These are phyloP conservation scores for Malurus cyaneus DNA, from an alignment of 2,113 vertebrate genomes.

Conservation along the genomic window DNA sequence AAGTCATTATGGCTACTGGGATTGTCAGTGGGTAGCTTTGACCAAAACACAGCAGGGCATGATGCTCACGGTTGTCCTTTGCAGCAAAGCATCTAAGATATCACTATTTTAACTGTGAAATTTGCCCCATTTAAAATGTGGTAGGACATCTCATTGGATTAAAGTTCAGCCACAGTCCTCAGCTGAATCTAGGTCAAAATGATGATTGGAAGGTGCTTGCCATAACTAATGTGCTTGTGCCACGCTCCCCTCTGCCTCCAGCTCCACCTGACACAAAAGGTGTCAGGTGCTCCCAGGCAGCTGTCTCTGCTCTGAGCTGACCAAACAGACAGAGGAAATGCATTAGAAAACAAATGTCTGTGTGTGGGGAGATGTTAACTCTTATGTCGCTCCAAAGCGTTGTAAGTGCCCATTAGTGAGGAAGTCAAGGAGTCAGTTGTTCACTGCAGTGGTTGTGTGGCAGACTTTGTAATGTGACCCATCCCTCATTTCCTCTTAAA, in stretches of 20 bases:
- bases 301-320: not conserved
- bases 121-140: not conserved
- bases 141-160: not conserved
- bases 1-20: not conserved
- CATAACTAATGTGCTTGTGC: not conserved
- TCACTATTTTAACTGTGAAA: not conserved
- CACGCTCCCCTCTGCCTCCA: not conserved
- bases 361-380: constrained; percentile 13
- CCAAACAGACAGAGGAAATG: not conserved
- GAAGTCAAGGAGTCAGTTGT: constrained; percentile 27
- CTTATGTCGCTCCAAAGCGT: not conserved
- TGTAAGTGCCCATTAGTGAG: constrained; percentile 44
- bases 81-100: not conserved
- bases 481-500: not conserved
- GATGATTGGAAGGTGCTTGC: not conserved
- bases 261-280: not conserved
- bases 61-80: not conserved
- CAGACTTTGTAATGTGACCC: not conserved
- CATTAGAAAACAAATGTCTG: not conserved
- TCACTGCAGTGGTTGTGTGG: not conserved
- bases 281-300: not conserved
- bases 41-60: not conserved
- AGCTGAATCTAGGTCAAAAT: not conserved
- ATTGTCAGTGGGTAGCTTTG: not conserved
- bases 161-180: not conserved